Percentiles rank a stretch among this genome's conserved stretches.
Conservation (phyloP, 1,140 invertebrate species). For the Zaprionus taronus region DNA sequence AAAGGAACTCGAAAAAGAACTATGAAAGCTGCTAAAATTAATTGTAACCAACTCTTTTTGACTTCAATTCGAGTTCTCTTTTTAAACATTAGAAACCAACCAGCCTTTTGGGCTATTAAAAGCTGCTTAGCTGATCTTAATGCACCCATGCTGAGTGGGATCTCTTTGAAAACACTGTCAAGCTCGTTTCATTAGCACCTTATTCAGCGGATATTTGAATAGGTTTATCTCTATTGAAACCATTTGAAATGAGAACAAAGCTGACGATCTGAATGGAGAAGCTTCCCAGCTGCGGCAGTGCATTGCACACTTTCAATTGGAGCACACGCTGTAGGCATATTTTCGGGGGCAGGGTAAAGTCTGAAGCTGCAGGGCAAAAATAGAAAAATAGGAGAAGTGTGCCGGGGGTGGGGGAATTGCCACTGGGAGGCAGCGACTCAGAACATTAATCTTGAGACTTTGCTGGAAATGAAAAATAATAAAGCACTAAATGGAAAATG, state of each 20-base stretch:
- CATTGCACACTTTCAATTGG: conserved; percentile 28
- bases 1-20: too few species aligned
- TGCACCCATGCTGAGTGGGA: background rate
- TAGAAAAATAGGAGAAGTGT: background rate
- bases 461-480: conserved; percentile 78
- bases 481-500: conserved; percentile 80
- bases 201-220: conserved; percentile 2
- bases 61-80: too few species aligned
- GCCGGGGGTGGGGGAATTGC: background rate
- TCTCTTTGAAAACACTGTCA: background rate
- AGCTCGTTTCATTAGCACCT: background rate
- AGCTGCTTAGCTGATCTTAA: background rate
- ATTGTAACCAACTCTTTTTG: too few species aligned
- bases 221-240: background rate
- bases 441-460: conserved; percentile 74
- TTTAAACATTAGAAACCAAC: too few species aligned
- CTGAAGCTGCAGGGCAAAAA: conserved; percentile 1
- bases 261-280: background rate
- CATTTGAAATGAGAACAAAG: background rate
- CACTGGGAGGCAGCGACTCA: conserved; percentile 59
- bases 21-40: background rate
- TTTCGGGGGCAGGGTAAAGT: background rate
- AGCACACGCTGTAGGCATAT: conserved; percentile 31
- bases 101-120: background rate
- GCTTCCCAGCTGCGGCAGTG: background rate